Percentiles rank a stretch among this genome's conserved stretches.
These are phyloP conservation scores for Polypedilum pembai DNA, from an alignment of 1,140 invertebrate species.

Conservation along the genomic window DNA sequence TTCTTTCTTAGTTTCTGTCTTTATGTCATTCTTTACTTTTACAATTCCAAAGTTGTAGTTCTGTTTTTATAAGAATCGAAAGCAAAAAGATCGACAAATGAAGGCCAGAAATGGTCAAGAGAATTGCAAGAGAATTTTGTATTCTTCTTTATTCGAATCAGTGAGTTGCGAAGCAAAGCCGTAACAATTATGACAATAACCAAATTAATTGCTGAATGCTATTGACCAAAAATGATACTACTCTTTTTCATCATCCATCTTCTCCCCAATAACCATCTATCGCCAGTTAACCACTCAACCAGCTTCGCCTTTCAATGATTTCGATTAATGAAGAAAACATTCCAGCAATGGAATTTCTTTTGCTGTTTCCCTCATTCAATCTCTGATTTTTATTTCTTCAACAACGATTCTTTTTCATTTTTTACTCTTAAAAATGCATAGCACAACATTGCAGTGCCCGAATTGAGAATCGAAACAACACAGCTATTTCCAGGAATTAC, in stretches of 20 bases:
- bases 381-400: not conserved
- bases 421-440: slow-evolving; percentile 4
- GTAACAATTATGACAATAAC: slow-evolving; percentile 14
- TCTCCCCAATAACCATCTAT: no score
- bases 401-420: no score
- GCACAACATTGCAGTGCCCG: not conserved
- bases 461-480: not conserved
- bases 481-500: not conserved
- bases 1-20: not conserved
- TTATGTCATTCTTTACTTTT: not conserved
- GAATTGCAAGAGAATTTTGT: not conserved
- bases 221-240: not conserved
- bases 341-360: slow-evolving; percentile 6
- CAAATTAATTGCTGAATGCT: slow-evolving; percentile 18
- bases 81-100: slow-evolving; percentile 12
- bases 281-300: no score
- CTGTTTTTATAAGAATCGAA: not conserved
- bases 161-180: not conserved
- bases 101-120: slow-evolving; percentile 11
- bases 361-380: not conserved
- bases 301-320: not conserved
- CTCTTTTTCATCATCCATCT: no score
- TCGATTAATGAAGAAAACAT: slow-evolving; percentile 21
- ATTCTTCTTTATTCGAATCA: not conserved
- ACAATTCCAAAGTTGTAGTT: not conserved